Evolutionary conservation across 1,140 invertebrate genomes (phyloP), one percentile per base, ranked within the genome.

Genomic region (Odontomachus brunneus): DNA sequence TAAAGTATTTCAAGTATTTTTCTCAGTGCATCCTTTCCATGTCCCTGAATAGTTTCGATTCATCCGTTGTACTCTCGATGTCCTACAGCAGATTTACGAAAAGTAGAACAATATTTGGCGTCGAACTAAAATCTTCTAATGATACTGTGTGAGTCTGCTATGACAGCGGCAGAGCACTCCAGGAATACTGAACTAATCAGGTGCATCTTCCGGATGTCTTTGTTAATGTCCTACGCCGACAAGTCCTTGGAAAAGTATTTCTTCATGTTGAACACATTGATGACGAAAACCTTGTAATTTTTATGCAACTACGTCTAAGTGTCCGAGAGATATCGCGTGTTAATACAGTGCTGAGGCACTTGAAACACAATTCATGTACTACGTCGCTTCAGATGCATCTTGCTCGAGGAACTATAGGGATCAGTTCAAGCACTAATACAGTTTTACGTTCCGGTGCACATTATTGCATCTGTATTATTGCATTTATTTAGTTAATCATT

Each of bases 381-480:
- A 94, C 87, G 88, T 96, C 93, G 88, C 48, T 91, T 92, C 11
- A 95, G 87, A 74, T 94, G 93, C 12, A 92, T 90, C 74, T 93
- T 91, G 69, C 92, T 90, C 1, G 91, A 92, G 86, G 94, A 95
- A 62, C 90, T 90, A 87, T 93, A 92, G 19, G 91, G 91, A 88
- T n/a, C 94, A 95, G 24, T 91, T 91, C 44, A 86, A 85, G 87
- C 94, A 94, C 33, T 90, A 87, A 87, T 88, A 93, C 76, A 88
- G 83, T 84, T 78, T 84, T 73, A 51, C 48, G 57, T 57, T 78
- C 89, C 90, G 74, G 4, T n/a, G n/a, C n/a, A n/a, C n/a, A n/a
- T n/a, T n/a, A n/a, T n/a, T n/a, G n/a, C n/a, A n/a, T n/a, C n/a
- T n/a, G n/a, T n/a, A n/a, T n/a, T n/a, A n/a, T n/a, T n/a, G n/a